Base-by-base conservation (phyloP, 2,888 invertebrate species). In the Standfussiana lucernea region DNA sequence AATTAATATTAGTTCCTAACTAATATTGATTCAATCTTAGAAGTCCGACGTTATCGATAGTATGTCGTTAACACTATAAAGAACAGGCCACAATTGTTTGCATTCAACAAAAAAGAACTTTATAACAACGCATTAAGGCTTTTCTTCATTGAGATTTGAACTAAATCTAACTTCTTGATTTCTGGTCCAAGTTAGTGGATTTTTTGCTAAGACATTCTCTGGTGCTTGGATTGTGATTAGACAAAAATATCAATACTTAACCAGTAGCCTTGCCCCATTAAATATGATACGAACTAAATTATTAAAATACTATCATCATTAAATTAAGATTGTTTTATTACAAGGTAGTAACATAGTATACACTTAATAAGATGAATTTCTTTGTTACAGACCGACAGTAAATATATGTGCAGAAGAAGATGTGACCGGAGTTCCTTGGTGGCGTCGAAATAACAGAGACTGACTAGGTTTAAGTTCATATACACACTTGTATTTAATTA, bases 381-480 rank as follows among this genome's bases (percentile, higher is more conserved):
- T 45, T 72, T 66, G 35, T 91, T 91, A 50, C 91, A 96, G 96
- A 85, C 95, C 96, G 7, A 93, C 94, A 70, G 91, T 94, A 79
- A 92, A 90, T 81, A 86, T 94, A 76, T 93, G 93, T 86, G 83
- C 92, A 59, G 96, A 95, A 37, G 95, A 96, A 83, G 97, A 97
- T 15, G 91, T 95, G 73, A 95, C 94, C 18, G 97, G 97, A 86
- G 92, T 96, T 84, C 97, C 97, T 81, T 97, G 97, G 96, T 97
- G 97, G 97, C 95, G 97, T 74, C 95, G 95, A 89, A 92, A 91
- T 87, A 92, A 93, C 86, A 92, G 93, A 95, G 96, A 96, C 96
- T 96, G 96, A 96, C 77, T 95, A 95, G 92, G 18, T 93, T 91
- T 95, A 95, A 93, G 91, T 88, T 87, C 86, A 89, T 86, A 79